Conservation (phyloP, 2,888 invertebrate genomes). For the Lochmaea capreae region DNA sequence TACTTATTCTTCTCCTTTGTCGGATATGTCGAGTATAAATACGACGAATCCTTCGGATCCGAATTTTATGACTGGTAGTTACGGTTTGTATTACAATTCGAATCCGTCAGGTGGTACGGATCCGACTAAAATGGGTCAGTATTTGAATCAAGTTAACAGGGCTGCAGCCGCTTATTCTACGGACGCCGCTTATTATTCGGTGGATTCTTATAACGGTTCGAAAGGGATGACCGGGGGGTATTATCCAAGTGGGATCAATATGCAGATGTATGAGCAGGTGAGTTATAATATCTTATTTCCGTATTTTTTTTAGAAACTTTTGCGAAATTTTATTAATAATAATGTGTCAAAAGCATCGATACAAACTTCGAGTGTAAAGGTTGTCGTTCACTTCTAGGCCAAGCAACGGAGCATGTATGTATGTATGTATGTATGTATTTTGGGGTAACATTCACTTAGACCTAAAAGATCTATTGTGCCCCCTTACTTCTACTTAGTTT, state of each 20-base stretch:
- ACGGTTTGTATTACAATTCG: slow-evolving; percentile 21
- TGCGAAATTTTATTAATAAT: too few species aligned
- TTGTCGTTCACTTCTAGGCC: too few species aligned
- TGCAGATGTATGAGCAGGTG: background rate
- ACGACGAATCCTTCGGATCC: slow-evolving; percentile 28
- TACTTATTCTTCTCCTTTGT: slow-evolving; percentile 53
- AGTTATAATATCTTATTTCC: background rate
- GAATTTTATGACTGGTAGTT: slow-evolving; percentile 19
- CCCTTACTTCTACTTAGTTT: too few species aligned
- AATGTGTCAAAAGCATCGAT: too few species aligned
- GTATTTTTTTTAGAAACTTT: too few species aligned
- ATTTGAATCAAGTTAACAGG: background rate
- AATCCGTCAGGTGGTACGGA: background rate
- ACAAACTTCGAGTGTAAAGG: too few species aligned
- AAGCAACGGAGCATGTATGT: too few species aligned
- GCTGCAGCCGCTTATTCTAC: background rate
- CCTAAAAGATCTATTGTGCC: too few species aligned
- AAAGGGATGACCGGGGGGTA: background rate
- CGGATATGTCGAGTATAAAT: slow-evolving; percentile 46
- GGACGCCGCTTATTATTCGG: slow-evolving; percentile 7
- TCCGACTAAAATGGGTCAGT: background rate
- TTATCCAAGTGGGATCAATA: background rate
- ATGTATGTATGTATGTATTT: too few species aligned
- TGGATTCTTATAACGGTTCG: background rate
- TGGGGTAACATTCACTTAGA: too few species aligned